Percentiles rank a stretch among this genome's conserved stretches.
Conservation (phyloP, 2,113 vertebrate genomes). For the Monopterus albus region DNA sequence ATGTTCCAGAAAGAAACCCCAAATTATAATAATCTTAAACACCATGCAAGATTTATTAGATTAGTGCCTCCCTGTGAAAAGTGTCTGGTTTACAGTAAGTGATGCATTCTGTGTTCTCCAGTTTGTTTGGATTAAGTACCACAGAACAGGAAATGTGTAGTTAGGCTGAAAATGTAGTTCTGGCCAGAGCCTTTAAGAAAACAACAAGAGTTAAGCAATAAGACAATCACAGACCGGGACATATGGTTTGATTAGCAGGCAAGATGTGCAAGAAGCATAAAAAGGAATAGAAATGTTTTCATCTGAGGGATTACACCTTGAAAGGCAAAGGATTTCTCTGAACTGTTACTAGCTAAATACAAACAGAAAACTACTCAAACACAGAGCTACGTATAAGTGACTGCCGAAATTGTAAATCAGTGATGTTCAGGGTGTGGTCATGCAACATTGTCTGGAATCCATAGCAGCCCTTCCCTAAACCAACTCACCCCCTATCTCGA, state of each 20-base stretch:
- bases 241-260: background rate
- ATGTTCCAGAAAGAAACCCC: background rate
- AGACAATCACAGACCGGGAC: too few relatives aligned
- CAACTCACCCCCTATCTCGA: slow-evolving; percentile 26
- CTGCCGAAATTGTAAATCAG: too few relatives aligned
- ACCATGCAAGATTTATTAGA: background rate
- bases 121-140: slow-evolving; percentile 13
- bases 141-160: slow-evolving; percentile 4
- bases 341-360: too few relatives aligned
- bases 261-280: too few relatives aligned
- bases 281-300: too few relatives aligned
- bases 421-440: slow-evolving; percentile 47
- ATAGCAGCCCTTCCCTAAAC: slow-evolving; percentile 44
- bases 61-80: background rate
- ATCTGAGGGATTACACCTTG: too few relatives aligned
- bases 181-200: too few relatives aligned
- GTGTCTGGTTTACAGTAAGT: slow-evolving; percentile 8
- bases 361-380: background rate
- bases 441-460: slow-evolving; percentile 13
- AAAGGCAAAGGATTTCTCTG: too few relatives aligned
- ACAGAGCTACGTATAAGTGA: too few relatives aligned
- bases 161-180: background rate
- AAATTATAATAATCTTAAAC: background rate
- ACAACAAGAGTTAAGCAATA: too few relatives aligned
- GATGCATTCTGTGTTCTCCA: background rate